Conservation (phyloP, 2,113 vertebrate species). For the Bufo gargarizans region DNA sequence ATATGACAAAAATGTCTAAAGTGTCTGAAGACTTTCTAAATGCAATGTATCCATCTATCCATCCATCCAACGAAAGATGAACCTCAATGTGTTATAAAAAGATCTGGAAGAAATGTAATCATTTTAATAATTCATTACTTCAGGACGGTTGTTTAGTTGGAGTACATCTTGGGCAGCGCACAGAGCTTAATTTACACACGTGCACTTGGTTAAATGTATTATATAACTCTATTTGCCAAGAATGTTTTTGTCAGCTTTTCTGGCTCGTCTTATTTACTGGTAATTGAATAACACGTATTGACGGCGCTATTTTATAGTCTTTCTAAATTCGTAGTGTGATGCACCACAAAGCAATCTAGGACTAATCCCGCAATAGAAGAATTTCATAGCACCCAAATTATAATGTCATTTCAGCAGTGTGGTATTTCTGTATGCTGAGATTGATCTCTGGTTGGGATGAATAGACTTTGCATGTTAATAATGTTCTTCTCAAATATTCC, state of each 20-base stretch:
- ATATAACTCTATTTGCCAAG: slow-evolving; percentile 50
- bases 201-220: slow-evolving; percentile 55
- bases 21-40: no score
- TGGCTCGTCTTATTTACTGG: slow-evolving; percentile 38
- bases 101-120: not conserved
- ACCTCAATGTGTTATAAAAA: not conserved
- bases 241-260: slow-evolving; percentile 51
- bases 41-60: no score
- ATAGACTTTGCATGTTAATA: slow-evolving; percentile 46
- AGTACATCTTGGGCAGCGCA: slow-evolving; percentile 29
- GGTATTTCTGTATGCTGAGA: slow-evolving; percentile 1
- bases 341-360: slow-evolving; percentile 20
- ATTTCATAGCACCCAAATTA: slow-evolving; percentile 35
- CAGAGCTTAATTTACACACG: slow-evolving; percentile 43
- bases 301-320: slow-evolving; percentile 40
- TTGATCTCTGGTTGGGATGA: slow-evolving; percentile 23
- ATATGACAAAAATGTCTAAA: no score
- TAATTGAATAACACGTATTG: slow-evolving; percentile 43
- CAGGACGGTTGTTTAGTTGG: slow-evolving; percentile 38
- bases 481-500: slow-evolving; percentile 26
- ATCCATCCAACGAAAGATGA: not conserved
- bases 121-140: slow-evolving; percentile 36
- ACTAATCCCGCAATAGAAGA: not conserved
- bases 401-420: slow-evolving; percentile 17
- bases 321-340: slow-evolving; percentile 47